These are phyloP conservation scores for Trissolcus basalis DNA, from an alignment of 1,140 invertebrate genomes.

Conservation along the genomic window DNA sequence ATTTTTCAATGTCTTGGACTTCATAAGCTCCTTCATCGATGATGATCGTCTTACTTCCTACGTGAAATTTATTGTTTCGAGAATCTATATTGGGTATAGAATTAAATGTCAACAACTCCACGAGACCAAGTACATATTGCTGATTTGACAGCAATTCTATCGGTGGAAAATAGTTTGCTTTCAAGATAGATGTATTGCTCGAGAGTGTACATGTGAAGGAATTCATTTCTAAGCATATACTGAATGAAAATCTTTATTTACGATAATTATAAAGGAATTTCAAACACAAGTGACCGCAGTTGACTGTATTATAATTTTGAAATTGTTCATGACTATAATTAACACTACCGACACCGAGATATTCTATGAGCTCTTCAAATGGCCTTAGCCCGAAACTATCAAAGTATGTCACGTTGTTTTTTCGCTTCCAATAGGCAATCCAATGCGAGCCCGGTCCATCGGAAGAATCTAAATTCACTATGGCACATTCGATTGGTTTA, in stretches of 20 bases:
- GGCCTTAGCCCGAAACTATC: constrained; percentile 63
- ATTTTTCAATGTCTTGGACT: constrained; percentile 35
- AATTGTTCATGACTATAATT: constrained; percentile 56
- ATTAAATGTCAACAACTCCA: constrained; percentile 34
- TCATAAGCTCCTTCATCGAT: constrained; percentile 26
- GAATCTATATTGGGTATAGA: constrained; percentile 16
- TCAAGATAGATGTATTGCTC: constrained; percentile 4
- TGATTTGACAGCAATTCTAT: constrained; percentile 33
- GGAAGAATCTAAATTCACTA: constrained; percentile 59
- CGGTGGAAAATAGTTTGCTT: constrained; percentile 37
- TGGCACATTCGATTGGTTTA: neutral
- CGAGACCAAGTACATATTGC: constrained; percentile 36
- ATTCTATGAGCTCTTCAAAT: constrained; percentile 52
- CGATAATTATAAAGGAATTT: constrained; percentile 39
- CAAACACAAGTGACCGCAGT: constrained; percentile 58
- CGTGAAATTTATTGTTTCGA: constrained; percentile 24
- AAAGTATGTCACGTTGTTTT: constrained; percentile 60
- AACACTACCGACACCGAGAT: constrained; percentile 45
- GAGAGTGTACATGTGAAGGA: constrained; percentile 5
- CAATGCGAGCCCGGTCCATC: constrained; percentile 62
- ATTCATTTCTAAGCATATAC: constrained; percentile 3
- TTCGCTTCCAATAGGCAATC: constrained; percentile 62
- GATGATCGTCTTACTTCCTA: neutral
- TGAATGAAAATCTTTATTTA: neutral
- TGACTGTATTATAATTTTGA: constrained; percentile 48